phyloP scores from a whole-genome alignment of 2,797 vertebrate species.

The Pygocentrus nattereri region DNA sequence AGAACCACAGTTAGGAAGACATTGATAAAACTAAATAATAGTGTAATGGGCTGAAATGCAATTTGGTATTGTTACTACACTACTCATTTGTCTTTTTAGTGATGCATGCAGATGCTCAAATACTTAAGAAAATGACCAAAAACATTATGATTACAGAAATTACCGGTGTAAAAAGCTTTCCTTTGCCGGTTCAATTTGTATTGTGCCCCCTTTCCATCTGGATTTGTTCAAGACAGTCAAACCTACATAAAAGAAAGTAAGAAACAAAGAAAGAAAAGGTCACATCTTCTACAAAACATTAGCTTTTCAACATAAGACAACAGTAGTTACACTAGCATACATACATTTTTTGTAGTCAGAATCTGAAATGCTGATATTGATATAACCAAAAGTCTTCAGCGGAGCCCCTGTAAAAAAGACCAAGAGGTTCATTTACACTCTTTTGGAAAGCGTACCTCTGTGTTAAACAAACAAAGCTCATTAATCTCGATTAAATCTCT shows the following conservation, averaged over 20 bases:
- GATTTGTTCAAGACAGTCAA: conserved; percentile 90
- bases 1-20: too few relatives aligned
- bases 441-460: neutral
- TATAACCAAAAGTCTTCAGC: conserved; percentile 89
- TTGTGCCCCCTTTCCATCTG: conserved; percentile 93
- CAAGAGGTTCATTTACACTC: too few relatives aligned
- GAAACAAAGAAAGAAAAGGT: neutral
- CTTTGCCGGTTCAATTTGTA: conserved; percentile 93
- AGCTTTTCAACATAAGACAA: neutral
- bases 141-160: neutral
- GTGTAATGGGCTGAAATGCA: neutral
- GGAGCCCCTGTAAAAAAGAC: conserved; percentile 81
- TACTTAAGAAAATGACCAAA: too few relatives aligned
- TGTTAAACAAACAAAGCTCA: neutral
- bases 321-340: conserved; percentile 51
- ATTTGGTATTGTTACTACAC: too few relatives aligned
- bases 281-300: neutral
- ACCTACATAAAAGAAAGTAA: conserved; percentile 73
- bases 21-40: too few relatives aligned
- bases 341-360: conserved; percentile 87
- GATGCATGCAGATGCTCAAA: too few relatives aligned
- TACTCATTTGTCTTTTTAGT: too few relatives aligned
- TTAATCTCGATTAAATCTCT: conserved; percentile 43
- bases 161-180: conserved; percentile 95
- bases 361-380: conserved; percentile 88